Base-by-base conservation (phyloP, 2,113 vertebrate genomes). In the Pimephales promelas region DNA sequence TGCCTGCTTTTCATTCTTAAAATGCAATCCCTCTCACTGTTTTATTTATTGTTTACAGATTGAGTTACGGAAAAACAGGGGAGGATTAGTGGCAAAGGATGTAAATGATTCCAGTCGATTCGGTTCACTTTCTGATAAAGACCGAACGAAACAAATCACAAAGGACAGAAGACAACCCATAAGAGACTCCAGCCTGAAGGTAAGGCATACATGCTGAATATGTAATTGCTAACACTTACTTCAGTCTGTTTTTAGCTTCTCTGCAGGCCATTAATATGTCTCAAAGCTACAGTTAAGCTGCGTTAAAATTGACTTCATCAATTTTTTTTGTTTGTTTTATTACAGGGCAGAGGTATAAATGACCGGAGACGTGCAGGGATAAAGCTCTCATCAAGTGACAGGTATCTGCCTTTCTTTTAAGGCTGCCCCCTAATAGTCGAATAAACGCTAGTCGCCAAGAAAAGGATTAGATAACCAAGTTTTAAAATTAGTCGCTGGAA, bases 11-110 rank as follows among this genome's bases (percentile, higher is more conserved):
- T 40, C 8, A 40, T 40, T 8, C 36, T 40, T 40, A 18, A 26
- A 40, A 24, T 36, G 45, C 20, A n/a, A 40, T n/a, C 22, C 16
- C 9, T 16, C 10, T 54, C 45, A 9, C 34, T 28, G 24, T 54
- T 40, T 82, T 16, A 77, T 78, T 5, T 79, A 10, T 86, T 40
- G 45, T 62, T 62, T 72, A 10, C 85, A 95, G 94, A 94, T 94
- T 71, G 94, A 95, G 83, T 88, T 94, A 20, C 90, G 94, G 14
- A 94, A 93, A 87, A 91, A 81, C 71, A 77, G 89, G 61, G 85
- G 93, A 64, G 92, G 85, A 1, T 81, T 92, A 10, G 28, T 83
- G 4, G 80, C 89, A 2, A 94, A 94, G 80, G 94, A 95, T 40
- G 22, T 86, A 1, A 88, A 56, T 14, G 77, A 82, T 0, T 47